Percentiles rank a stretch among this genome's conserved stretches.
Conservation (phyloP, 2,113 vertebrate species). For the Zootoca vivipara region DNA sequence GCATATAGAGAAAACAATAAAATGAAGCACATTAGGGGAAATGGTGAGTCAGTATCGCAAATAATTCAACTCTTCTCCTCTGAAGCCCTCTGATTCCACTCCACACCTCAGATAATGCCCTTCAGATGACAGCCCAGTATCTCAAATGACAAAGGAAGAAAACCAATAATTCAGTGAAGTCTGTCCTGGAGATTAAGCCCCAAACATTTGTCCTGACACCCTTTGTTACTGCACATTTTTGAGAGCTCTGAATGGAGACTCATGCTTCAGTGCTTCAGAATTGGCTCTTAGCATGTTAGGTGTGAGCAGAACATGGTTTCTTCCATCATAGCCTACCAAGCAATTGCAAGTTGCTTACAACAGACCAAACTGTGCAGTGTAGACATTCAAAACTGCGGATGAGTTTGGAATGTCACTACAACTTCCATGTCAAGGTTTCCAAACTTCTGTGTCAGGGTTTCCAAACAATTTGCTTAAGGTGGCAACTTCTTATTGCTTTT, state of each 20-base stretch:
- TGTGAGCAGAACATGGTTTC: background rate
- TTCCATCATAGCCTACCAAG: background rate
- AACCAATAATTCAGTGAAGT: background rate
- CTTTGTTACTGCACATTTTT: too few relatives aligned
- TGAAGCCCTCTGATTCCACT: background rate
- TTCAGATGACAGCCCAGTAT: background rate
- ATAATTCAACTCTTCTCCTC: background rate
- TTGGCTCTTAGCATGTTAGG: background rate
- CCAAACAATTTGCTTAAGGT: background rate
- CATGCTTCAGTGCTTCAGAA: background rate
- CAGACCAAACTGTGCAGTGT: background rate
- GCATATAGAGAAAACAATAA: background rate
- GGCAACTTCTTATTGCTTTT: background rate
- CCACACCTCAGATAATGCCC: background rate
- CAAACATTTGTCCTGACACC: background rate
- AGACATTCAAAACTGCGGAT: background rate
- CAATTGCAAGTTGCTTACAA: background rate
- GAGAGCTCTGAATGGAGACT: background rate
- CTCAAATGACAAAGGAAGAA: background rate
- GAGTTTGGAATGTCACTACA: background rate
- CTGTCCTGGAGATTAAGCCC: background rate
- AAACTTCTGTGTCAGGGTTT: background rate
- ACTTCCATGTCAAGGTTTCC: background rate
- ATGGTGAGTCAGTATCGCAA: background rate
- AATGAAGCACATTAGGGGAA: background rate